Base-by-base conservation (phyloP, 2,113 vertebrate species). In the Bubo bubo region DNA sequence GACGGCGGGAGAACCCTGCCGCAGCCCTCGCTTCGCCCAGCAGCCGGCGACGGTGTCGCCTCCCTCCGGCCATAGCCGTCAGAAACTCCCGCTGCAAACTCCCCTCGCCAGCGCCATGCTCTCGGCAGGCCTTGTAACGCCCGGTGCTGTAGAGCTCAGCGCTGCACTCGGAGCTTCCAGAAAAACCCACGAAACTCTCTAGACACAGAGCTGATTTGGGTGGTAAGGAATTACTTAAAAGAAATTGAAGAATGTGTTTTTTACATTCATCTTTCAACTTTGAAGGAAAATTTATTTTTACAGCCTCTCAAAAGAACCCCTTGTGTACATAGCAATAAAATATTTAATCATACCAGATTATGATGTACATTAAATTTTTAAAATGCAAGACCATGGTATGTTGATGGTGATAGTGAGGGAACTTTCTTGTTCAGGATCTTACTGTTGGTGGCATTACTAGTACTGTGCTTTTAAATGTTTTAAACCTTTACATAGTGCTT, bases 11-110 rank as follows among this genome's bases (percentile, higher is more conserved):
- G 34, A 53, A 3, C 45, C 34, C 24, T 4, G 18, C 52, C 2
- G 0, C 37, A 20, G 34, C 32, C 4, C 2, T 7, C 0, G 8
- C 14, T 2, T 35, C 18, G 6, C 55, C 3, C 3, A 2, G 4
- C 45, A 23, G 70, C 37, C 27, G 5, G 52, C 17, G 6, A 10
- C 4, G 24, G 18, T 26, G 41, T 13, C 41, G 2, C 6, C 56
- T 60, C 60, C 50, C 5, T 11, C n/a, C 8, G 35, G 47, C n/a
- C 1, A 5, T 2, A 17, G 43, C 43, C 43, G 6, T 45, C 3
- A 15, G 56, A n/a, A 10, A 4, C 28, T 34, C 35, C 4, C 3
- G 1, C 50, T 24, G 53, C 49, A 11, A 28, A 35, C 9, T 4
- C 10, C 47, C 79, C 17, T 14, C 35, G 6, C 19, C 53, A 9